phyloP scores from a whole-genome alignment of 2,797 vertebrate species.

The Amniataba percoides region DNA sequence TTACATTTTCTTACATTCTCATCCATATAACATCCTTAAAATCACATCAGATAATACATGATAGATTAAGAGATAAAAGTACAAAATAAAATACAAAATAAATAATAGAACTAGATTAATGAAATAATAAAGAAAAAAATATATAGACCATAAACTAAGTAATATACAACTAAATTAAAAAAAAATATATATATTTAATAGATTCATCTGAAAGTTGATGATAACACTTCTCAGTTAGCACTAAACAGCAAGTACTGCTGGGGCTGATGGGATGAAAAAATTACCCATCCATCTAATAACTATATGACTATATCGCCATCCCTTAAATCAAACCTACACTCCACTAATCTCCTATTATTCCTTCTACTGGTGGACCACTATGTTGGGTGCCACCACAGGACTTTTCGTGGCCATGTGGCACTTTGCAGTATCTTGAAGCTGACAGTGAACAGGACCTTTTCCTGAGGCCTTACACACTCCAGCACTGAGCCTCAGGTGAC shows the following conservation, averaged over 20 bases:
- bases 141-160: no score
- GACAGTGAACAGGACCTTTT: slow-evolving; percentile 55
- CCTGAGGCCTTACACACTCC: slow-evolving; percentile 4
- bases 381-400: neutral
- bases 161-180: no score
- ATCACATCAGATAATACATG: neutral
- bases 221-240: neutral
- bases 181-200: no score
- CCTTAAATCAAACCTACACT: neutral
- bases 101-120: no score
- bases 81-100: no score
- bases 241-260: neutral
- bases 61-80: neutral
- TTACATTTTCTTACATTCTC: neutral
- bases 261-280: neutral
- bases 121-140: no score
- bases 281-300: neutral
- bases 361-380: no score
- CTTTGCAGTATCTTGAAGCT: slow-evolving; percentile 22
- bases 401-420: neutral
- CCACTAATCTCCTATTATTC: neutral
- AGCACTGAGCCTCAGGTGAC: slow-evolving; percentile 21
- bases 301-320: neutral
- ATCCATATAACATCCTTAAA: neutral
- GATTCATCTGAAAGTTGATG: neutral